phyloP scores from a whole-genome alignment of 2,888 invertebrate genomes.

The Noctua pronuba region DNA sequence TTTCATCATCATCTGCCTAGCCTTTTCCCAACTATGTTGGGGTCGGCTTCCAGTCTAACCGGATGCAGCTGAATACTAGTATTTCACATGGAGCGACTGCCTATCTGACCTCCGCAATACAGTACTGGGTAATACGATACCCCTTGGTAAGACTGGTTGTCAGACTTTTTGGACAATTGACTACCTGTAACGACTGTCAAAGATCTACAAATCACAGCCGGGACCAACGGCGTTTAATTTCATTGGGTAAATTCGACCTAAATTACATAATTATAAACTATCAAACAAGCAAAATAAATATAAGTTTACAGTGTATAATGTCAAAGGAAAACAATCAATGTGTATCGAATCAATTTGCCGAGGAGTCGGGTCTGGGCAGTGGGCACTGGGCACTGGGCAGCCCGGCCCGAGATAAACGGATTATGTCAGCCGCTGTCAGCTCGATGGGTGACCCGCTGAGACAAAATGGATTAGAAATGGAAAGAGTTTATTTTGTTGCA shows the following conservation, averaged over 20 bases:
- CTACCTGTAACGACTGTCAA: neutral
- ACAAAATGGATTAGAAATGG: slow-evolving; percentile 63
- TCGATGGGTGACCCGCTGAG: slow-evolving; percentile 57
- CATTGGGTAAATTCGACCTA: neutral
- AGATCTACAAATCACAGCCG: no score
- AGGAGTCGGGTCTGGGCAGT: slow-evolving; percentile 59
- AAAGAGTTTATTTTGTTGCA: slow-evolving; percentile 60
- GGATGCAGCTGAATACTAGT: neutral
- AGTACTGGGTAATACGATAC: neutral
- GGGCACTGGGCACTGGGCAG: slow-evolving; percentile 49
- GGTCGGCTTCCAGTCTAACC: neutral
- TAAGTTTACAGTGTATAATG: slow-evolving; percentile 56
- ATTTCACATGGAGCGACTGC: neutral
- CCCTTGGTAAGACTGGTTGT: neutral
- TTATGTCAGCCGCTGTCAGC: slow-evolving; percentile 76
- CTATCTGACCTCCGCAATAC: neutral
- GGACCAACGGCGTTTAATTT: no score
- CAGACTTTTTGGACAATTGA: neutral
- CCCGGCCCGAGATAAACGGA: slow-evolving; percentile 75
- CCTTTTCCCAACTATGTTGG: neutral
- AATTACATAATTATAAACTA: slow-evolving; percentile 7
- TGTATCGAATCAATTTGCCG: slow-evolving; percentile 72
- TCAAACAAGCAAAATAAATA: slow-evolving; percentile 40
- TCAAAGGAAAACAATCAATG: slow-evolving; percentile 68
- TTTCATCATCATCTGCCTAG: neutral